phyloP scores from a whole-genome alignment of 2,113 vertebrate species.

The Suricata suricatta region DNA sequence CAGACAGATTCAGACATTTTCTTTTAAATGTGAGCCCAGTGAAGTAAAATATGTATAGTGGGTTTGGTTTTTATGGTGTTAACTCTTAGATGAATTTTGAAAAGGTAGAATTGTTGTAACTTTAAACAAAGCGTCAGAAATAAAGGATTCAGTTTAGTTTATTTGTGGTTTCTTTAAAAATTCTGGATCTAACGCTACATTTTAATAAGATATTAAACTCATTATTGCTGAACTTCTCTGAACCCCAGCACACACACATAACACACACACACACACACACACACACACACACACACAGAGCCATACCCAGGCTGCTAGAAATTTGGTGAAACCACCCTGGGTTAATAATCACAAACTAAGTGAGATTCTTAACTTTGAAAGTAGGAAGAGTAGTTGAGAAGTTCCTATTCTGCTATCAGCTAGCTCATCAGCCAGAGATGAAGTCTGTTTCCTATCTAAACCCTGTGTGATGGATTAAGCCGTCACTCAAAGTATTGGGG shows the following conservation, averaged over 20 bases:
- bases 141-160: not conserved
- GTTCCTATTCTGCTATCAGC: not conserved
- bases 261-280: too few species aligned
- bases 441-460: not conserved
- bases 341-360: not conserved
- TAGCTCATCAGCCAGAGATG: not conserved
- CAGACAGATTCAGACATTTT: slow-evolving; percentile 5
- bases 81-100: not conserved
- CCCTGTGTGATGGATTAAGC: not conserved
- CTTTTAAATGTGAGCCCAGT: not conserved
- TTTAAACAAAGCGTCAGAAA: slow-evolving; percentile 19
- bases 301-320: not conserved
- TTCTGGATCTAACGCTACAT: not conserved
- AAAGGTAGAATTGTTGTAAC: slow-evolving; percentile 1
- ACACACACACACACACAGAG: too few species aligned
- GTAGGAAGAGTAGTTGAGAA: not conserved
- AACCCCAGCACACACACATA: not conserved
- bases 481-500: not conserved
- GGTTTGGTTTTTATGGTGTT: not conserved
- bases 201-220: not conserved
- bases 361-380: not conserved
- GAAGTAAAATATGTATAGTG: not conserved
- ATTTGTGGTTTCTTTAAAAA: not conserved
- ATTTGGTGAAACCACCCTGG: not conserved
- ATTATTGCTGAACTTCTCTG: not conserved